Conservation (phyloP, 1,140 invertebrate species). For the Acyrthosiphon pisum region DNA sequence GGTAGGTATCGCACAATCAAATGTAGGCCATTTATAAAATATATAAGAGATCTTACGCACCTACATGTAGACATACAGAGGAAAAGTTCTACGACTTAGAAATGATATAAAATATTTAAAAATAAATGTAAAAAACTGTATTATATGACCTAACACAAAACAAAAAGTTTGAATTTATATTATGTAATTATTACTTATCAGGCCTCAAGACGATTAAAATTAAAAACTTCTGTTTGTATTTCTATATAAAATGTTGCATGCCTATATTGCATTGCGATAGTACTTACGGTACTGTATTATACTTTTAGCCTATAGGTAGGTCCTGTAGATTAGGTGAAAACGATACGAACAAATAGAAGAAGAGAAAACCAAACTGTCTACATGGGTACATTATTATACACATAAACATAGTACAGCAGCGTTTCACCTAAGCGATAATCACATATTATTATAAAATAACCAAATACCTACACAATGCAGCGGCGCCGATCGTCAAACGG, state of each 20-base stretch:
- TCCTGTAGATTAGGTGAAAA: background rate
- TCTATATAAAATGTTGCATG: background rate
- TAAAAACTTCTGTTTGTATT: background rate
- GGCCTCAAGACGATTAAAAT: background rate
- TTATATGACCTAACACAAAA: background rate
- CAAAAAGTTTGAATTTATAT: background rate
- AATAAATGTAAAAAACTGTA: background rate
- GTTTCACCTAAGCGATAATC: background rate
- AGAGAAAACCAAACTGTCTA: background rate
- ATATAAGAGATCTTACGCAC: background rate
- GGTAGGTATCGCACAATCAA: background rate
- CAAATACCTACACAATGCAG: background rate
- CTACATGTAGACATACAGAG: background rate
- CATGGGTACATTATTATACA: background rate
- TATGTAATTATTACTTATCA: background rate
- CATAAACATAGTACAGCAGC: background rate
- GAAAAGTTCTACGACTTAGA: background rate
- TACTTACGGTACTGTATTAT: background rate
- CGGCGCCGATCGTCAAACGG: background rate
- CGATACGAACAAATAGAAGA: background rate
- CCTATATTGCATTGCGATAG: fast-evolving
- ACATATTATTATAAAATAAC: background rate
- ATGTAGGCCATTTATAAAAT: background rate
- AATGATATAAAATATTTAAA: background rate
- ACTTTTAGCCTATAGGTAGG: background rate